These are phyloP conservation scores for Thyatira batis DNA, from an alignment of 2,888 invertebrate genomes.

Conservation along the genomic window DNA sequence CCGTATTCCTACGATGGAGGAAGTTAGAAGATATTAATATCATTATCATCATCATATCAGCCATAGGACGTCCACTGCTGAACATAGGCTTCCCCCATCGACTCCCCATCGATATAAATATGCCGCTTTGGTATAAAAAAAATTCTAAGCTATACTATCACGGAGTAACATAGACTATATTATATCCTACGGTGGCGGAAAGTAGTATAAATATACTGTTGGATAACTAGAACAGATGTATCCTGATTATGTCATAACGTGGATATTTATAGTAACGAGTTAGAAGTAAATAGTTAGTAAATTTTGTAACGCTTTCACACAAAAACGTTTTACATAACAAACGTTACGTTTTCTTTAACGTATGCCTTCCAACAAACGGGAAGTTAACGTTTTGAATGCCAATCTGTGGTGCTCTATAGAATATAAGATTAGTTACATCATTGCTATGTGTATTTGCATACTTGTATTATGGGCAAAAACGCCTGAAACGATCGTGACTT, in stretches of 20 bases:
- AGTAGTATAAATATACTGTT: too few species aligned
- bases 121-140: too few species aligned
- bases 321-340: constrained; percentile 22
- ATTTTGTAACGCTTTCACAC: constrained; percentile 34
- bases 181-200: too few species aligned
- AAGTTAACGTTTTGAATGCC: constrained; percentile 24
- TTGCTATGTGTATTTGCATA: constrained; percentile 12
- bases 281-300: background rate
- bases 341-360: constrained; percentile 16
- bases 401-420: constrained; percentile 12
- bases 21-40: too few species aligned
- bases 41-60: too few species aligned
- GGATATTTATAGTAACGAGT: background rate
- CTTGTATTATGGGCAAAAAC: background rate
- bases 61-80: too few species aligned
- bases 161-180: too few species aligned
- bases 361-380: too few species aligned
- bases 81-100: too few species aligned
- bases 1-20: too few species aligned
- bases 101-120: too few species aligned
- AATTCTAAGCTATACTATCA: too few species aligned
- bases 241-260: background rate
- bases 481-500: background rate
- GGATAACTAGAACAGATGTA: background rate
- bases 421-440: constrained; percentile 3